Evolutionary conservation across 2,888 invertebrate genomes (phyloP).

Genomic region (Andrena fulva): DNA sequence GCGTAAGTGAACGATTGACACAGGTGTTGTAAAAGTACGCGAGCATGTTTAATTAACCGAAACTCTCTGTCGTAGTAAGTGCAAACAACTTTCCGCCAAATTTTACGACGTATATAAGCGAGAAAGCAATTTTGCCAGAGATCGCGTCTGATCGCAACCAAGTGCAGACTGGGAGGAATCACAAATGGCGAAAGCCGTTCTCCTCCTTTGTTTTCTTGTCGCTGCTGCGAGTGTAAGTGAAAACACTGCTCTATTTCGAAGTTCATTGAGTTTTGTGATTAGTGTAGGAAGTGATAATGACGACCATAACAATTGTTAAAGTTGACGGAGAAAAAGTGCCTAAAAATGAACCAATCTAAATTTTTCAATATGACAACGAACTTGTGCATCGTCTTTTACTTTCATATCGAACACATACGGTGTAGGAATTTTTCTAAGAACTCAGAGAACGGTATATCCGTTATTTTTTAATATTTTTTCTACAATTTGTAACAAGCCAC

Average conservation of each 20-base stretch:
- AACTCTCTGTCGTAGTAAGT: neutral
- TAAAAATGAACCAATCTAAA: no score
- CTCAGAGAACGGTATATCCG: no score
- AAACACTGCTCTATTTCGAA: neutral
- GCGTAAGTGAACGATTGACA: conserved; percentile 58
- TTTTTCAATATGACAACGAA: no score
- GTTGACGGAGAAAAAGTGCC: no score
- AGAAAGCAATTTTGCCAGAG: neutral
- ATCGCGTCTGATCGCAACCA: neutral
- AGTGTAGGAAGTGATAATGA: neutral
- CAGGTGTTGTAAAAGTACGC: conserved; percentile 60
- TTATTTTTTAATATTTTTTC: no score
- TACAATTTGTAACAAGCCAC: no score
- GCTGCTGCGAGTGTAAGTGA: conserved; percentile 66
- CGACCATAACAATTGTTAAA: no score
- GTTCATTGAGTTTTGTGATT: neutral
- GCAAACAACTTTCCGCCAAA: neutral
- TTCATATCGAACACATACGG: no score
- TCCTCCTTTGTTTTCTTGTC: conserved; percentile 59
- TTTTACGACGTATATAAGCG: conserved; percentile 46
- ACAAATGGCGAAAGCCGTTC: conserved; percentile 66
- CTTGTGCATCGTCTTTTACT: no score
- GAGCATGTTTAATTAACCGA: conserved; percentile 1
- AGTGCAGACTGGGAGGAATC: neutral
- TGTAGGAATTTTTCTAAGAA: no score